These are phyloP conservation scores for Chrysolina haemoptera DNA, from an alignment of 2,888 invertebrate genomes.

Conservation along the genomic window DNA sequence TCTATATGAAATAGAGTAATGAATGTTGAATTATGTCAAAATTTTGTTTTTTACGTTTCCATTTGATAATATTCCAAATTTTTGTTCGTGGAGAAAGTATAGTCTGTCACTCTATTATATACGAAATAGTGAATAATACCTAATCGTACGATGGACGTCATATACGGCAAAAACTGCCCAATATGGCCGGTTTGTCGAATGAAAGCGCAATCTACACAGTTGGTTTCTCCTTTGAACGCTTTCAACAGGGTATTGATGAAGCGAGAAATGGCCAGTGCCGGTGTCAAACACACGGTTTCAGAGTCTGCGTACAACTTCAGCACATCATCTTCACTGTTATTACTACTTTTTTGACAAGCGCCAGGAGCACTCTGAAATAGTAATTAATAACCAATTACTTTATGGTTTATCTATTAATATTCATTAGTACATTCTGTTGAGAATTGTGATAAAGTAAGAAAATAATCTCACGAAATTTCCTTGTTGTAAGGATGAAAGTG, in stretches of 20 bases:
- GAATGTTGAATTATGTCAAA: too few relatives aligned
- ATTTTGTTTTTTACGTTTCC: too few relatives aligned
- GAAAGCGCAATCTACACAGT: constrained; percentile 65
- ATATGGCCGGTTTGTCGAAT: constrained; percentile 65
- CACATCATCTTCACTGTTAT: constrained; percentile 59
- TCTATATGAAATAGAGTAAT: too few relatives aligned
- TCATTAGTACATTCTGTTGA: too few relatives aligned
- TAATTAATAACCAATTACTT: neutral
- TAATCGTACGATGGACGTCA: constrained; percentile 63
- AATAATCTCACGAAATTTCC: too few relatives aligned
- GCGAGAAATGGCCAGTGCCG: constrained; percentile 62
- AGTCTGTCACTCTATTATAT: too few relatives aligned
- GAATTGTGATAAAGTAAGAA: too few relatives aligned
- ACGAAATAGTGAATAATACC: too few relatives aligned
- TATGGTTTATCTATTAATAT: too few relatives aligned
- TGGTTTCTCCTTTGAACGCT: constrained; percentile 61
- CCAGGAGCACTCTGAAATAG: constrained; percentile 20
- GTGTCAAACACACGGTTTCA: constrained; percentile 57
- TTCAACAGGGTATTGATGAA: constrained; percentile 62
- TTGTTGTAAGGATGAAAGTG: too few relatives aligned
- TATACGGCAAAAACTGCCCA: constrained; percentile 64
- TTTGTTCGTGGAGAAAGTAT: too few relatives aligned
- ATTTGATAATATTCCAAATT: too few relatives aligned
- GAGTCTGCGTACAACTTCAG: constrained; percentile 58
- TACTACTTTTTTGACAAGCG: constrained; percentile 56